Percentiles rank a stretch among this genome's conserved stretches.
Evolutionary conservation across 2,797 vertebrate genomes (phyloP).

Genomic region (Neosilurus mollespiculum): DNA sequence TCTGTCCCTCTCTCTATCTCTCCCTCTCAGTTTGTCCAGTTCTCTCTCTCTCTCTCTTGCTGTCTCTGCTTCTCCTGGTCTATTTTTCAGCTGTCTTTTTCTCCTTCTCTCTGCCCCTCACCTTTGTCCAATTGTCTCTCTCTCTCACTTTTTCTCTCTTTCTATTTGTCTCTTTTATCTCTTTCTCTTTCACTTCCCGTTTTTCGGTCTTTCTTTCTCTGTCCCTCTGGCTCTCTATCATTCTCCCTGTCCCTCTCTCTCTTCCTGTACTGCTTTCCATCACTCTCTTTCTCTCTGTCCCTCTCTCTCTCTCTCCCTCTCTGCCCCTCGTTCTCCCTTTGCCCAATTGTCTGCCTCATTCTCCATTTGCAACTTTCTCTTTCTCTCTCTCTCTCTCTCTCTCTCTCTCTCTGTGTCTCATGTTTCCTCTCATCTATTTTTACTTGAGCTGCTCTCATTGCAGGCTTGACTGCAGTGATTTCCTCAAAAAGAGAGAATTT

Average conservation of each 20-base stretch:
- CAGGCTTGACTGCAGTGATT: conserved; percentile 80
- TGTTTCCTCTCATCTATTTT: conserved; percentile 70
- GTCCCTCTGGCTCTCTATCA: background rate
- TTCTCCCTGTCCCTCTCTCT: background rate
- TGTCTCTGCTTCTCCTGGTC: background rate
- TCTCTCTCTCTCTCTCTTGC: background rate
- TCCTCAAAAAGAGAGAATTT: conserved; percentile 64
- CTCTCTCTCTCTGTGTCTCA: conserved; percentile 25
- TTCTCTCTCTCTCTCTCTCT: background rate
- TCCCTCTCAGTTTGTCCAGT: conserved; percentile 43
- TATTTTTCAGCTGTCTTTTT: background rate
- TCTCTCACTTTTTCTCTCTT: background rate
- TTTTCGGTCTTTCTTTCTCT: background rate
- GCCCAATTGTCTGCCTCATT: conserved; percentile 2
- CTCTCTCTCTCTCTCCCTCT: background rate
- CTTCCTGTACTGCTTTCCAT: conserved; percentile 50
- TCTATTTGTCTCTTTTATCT: background rate
- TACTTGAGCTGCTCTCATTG: conserved; percentile 84
- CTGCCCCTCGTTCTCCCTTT: background rate
- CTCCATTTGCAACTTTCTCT: background rate
- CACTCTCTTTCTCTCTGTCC: conserved; percentile 24
- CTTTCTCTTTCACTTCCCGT: background rate
- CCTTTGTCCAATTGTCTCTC: background rate
- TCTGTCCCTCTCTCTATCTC: conserved; percentile 61
- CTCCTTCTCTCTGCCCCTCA: background rate